Evolutionary conservation across 2,113 vertebrate species (phyloP).

Genomic region (Aramus guarauna): DNA sequence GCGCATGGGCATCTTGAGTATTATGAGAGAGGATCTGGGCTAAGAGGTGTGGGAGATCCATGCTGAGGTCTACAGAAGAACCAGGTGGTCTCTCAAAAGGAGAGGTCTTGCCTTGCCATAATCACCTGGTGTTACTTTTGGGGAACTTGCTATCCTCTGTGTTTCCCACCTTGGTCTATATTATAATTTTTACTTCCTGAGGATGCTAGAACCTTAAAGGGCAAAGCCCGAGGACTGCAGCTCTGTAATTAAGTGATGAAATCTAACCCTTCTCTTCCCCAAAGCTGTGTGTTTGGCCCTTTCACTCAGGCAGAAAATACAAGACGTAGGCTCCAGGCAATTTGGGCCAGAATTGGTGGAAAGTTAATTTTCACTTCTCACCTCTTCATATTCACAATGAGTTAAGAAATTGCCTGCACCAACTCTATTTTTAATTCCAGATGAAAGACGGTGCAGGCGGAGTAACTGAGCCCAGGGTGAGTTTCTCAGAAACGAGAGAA

Average conservation of each 20-base stretch:
- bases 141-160: background rate
- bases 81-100: background rate
- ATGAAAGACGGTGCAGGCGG: rapidly evolving
- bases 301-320: background rate
- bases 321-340: background rate
- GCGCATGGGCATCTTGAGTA: background rate
- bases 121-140: background rate
- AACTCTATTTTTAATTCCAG: slow-evolving; percentile 7
- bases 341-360: background rate
- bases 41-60: background rate
- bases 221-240: background rate
- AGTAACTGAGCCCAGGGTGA: background rate
- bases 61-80: background rate
- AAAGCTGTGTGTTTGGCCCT: background rate
- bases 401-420: background rate
- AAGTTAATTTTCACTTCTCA: background rate
- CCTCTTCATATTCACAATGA: background rate
- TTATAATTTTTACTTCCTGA: background rate
- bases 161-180: background rate
- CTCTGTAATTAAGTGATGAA: background rate
- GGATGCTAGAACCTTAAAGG: background rate
- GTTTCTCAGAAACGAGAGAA: slow-evolving; percentile 16
- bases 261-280: background rate
- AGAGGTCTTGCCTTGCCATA: background rate
- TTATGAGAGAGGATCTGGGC: background rate